Evolutionary conservation across 2,113 vertebrate genomes (phyloP).

Genomic region (Upupa epops): DNA sequence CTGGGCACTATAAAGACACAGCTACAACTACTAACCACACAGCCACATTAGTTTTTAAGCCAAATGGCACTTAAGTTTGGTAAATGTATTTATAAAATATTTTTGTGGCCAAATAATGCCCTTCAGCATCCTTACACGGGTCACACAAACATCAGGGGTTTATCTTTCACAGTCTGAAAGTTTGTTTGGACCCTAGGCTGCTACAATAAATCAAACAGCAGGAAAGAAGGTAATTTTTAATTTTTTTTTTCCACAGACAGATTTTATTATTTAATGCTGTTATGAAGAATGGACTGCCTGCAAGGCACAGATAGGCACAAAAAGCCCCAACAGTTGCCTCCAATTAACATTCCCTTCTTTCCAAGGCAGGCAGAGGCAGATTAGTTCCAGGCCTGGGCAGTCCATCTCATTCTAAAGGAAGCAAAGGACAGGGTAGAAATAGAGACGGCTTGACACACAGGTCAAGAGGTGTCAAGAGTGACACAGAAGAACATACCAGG

Average conservation of each 20-base stretch:
- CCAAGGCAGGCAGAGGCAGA: background rate
- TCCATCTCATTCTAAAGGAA: background rate
- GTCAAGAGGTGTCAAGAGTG: background rate
- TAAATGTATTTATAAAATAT: background rate
- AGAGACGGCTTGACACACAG: background rate
- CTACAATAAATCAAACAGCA: background rate
- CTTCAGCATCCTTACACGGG: background rate
- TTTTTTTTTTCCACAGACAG: background rate
- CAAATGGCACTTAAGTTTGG: background rate
- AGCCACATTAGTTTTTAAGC: no score
- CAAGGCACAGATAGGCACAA: background rate
- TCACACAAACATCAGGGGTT: background rate
- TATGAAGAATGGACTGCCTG: background rate
- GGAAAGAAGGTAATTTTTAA: background rate
- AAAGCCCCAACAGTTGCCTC: background rate
- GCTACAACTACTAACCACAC: background rate
- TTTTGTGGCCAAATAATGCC: background rate
- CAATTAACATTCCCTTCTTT: background rate
- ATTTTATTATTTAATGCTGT: background rate
- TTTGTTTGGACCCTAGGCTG: background rate
- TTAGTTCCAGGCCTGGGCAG: background rate
- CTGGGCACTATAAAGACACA: background rate
- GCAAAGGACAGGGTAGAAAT: background rate
- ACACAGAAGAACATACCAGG: background rate
- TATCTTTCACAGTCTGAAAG: background rate